Conservation (phyloP, 1,140 invertebrate species). For the Anthonomus grandis region DNA sequence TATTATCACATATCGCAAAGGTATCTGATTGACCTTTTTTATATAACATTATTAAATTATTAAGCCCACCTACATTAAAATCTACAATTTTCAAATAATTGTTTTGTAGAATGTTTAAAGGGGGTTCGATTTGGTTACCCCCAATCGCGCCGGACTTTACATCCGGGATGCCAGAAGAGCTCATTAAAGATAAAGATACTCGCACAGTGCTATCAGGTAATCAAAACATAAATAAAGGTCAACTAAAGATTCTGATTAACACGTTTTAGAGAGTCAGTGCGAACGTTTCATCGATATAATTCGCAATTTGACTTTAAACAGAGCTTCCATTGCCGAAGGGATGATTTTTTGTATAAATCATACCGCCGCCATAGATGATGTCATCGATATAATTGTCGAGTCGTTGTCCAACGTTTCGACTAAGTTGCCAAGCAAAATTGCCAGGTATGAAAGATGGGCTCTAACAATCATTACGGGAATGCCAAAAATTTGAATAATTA, state of each 20-base stretch:
- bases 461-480: too few relatives aligned
- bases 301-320: slow-evolving; percentile 78
- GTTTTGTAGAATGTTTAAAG: slow-evolving; percentile 96
- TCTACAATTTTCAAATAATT: too few relatives aligned
- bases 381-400: slow-evolving; percentile 84
- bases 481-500: too few relatives aligned
- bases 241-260: neutral
- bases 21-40: too few relatives aligned
- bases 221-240: slow-evolving; percentile 8
- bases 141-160: slow-evolving; percentile 89
- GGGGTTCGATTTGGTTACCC: slow-evolving; percentile 91
- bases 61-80: too few relatives aligned
- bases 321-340: slow-evolving; percentile 79
- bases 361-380: slow-evolving; percentile 91
- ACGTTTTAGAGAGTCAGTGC: slow-evolving; percentile 47
- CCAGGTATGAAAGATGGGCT: slow-evolving; percentile 69
- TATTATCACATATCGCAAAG: too few relatives aligned
- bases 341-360: slow-evolving; percentile 99
- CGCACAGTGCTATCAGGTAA: slow-evolving; percentile 7
- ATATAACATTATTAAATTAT: too few relatives aligned
- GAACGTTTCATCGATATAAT: slow-evolving; percentile 90
- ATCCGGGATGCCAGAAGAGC: slow-evolving; percentile 81
- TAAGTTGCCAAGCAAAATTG: slow-evolving; percentile 87
- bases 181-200: slow-evolving; percentile 65
- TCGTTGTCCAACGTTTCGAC: slow-evolving; percentile 75